These are phyloP conservation scores for Ethmia dodecea DNA, from an alignment of 2,888 invertebrate genomes.

Conservation along the genomic window DNA sequence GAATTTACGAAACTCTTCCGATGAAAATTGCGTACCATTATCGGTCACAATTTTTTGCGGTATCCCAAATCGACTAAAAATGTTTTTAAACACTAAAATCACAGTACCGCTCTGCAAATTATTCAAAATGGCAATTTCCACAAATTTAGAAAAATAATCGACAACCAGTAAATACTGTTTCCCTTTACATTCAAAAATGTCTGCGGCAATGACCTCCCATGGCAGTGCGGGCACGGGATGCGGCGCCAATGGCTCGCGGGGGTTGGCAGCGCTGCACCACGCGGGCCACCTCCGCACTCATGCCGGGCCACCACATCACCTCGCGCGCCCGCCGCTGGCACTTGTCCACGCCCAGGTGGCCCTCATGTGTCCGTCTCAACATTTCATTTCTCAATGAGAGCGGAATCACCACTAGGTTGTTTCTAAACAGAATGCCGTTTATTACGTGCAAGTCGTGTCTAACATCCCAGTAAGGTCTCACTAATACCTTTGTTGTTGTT, in stretches of 20 bases:
- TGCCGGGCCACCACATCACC: conserved; percentile 19
- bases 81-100: conserved; percentile 5
- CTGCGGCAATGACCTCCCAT: conserved; percentile 5
- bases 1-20: conserved; percentile 7
- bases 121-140: conserved; percentile 4
- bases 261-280: conserved; percentile 13
- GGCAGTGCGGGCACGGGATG: conserved; percentile 9
- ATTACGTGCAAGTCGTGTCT: conserved; percentile 2
- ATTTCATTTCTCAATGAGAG: conserved; percentile 3
- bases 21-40: conserved; percentile 4
- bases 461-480: conserved; percentile 3
- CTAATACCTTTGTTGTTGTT: conserved; percentile 1
- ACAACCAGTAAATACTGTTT: conserved; percentile 3
- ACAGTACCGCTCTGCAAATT: conserved; percentile 4
- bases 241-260: conserved; percentile 16
- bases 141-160: conserved; percentile 6
- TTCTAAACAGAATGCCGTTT: conserved; percentile 3
- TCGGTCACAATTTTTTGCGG: conserved; percentile 8
- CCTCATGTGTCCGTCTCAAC: conserved; percentile 10
- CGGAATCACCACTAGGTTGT: conserved; percentile 1
- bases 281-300: conserved; percentile 15
- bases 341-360: conserved; percentile 13
- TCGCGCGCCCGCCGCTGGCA: conserved; percentile 17
- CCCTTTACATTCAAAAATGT: conserved; percentile 2
- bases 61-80: conserved; percentile 7